Conservation (phyloP, 2,113 vertebrate genomes). For the Pycnonotus jocosus region DNA sequence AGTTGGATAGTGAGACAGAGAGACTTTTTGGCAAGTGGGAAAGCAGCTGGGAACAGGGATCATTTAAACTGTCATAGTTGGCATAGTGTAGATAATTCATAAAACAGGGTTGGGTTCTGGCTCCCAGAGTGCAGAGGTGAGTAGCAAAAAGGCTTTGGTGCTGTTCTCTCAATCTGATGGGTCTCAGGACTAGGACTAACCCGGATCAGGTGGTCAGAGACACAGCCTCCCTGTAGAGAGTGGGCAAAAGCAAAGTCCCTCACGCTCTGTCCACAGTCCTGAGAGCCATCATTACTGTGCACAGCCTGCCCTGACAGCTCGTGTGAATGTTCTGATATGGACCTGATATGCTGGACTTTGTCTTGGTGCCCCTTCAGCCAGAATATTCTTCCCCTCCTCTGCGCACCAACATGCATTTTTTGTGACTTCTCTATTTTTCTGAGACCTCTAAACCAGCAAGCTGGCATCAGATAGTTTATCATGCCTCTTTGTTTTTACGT, state of each 20-base stretch:
- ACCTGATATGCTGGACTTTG: neutral
- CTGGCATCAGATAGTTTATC: neutral
- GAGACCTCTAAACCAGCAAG: neutral
- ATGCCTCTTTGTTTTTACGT: conserved; percentile 45
- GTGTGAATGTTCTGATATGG: neutral
- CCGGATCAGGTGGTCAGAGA: neutral
- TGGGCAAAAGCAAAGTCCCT: neutral
- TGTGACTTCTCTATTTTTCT: neutral
- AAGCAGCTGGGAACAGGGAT: neutral
- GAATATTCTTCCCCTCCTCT: neutral
- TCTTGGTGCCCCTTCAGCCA: neutral
- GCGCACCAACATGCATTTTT: neutral
- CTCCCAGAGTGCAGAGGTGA: neutral
- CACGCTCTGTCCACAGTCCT: rapidly evolving
- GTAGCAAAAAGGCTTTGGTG: neutral
- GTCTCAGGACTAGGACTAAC: neutral
- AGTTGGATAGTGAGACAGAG: neutral
- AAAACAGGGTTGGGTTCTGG: neutral
- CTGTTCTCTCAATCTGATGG: neutral
- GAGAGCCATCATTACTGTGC: neutral
- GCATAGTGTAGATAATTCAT: neutral
- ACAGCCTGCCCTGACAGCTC: rapidly evolving
- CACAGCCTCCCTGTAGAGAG: neutral
- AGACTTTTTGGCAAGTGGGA: neutral
- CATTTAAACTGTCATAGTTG: neutral